Conservation (phyloP, 2,113 vertebrate species). For the Monarcha castaneiventris region DNA sequence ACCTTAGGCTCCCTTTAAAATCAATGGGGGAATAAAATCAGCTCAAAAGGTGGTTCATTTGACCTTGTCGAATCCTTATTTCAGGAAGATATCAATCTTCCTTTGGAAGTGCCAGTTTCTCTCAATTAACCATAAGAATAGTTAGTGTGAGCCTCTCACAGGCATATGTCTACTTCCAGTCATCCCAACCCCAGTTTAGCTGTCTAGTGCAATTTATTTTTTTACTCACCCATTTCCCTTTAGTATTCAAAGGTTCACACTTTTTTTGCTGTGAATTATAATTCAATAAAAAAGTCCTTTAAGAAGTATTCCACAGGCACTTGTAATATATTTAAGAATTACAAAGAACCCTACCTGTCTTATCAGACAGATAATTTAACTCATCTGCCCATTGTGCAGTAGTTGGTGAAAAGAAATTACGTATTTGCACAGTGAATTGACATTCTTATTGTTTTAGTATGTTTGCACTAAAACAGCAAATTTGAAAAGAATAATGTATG, state of each 20-base stretch:
- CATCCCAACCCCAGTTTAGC: background rate
- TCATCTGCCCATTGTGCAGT: background rate
- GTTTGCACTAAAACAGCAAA: background rate
- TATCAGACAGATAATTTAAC: background rate
- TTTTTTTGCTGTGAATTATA: background rate
- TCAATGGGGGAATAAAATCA: background rate
- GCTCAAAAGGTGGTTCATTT: background rate
- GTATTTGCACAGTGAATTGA: background rate
- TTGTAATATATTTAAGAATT: background rate
- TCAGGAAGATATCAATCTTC: background rate
- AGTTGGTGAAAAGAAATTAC: background rate
- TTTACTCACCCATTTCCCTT: background rate
- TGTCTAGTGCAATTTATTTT: background rate
- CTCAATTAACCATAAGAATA: background rate
- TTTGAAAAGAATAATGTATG: background rate
- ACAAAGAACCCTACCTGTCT: background rate
- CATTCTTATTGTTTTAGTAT: background rate
- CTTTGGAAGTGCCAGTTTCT: slow-evolving; percentile 1
- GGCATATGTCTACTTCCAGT: background rate
- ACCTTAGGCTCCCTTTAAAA: background rate
- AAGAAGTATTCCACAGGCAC: background rate
- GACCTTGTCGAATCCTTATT: background rate
- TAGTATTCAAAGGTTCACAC: background rate
- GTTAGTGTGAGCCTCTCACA: background rate
- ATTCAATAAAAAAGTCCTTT: background rate